Evolutionary conservation across 2,113 vertebrate genomes (phyloP), one percentile per base, ranked within the genome.

Genomic region (rabbit (Oryctolagus cuniculus)): DNA sequence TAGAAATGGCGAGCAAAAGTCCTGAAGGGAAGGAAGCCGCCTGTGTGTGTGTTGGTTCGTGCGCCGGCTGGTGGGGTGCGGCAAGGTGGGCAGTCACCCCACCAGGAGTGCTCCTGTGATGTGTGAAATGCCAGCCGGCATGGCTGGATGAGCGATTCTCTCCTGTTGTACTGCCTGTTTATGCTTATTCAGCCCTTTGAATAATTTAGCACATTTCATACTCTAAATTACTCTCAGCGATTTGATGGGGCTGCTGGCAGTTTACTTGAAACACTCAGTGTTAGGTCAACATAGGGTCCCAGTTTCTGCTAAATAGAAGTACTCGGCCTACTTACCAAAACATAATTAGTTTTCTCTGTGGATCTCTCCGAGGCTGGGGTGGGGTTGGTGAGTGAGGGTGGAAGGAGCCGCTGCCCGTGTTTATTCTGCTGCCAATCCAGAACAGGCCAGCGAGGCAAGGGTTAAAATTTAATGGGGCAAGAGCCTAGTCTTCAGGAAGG

Each of bases 161-260:
- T 98, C 97, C 97, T 66, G 97, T 97, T 98, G 97, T 98, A 97
- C 97, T 96, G 98, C 98, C 97, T 98, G 97, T 98, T 99, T 99
- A 98, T 99, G 99, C 99, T 99, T 99, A 99, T 99, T 99, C 99
- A 99, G 99, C 99, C 98, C 98, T 99, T 99, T 99, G 98, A 99
- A 99, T 99, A 98, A 99, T 99, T 98, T 98, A 98, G 97, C 98
- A 98, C 98, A 99, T 99, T 99, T 99, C 98, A 98, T 98, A 98
- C 98, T 99, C 98, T 98, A 99, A 99, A 99, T 99, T 98, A 98
- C 98, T 98, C 98, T 98, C 98, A 98, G 99, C 98, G 98, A 98
- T 99, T 99, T 98, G 98, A 99, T 93, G 98, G 98, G 98, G 98
- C 98, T 98, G 96, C 98, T 99, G 98, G 98, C 98, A 98, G 98